These are phyloP conservation scores for Apogon talboti DNA, from an alignment of 2,797 vertebrate species.

Conservation along the genomic window DNA sequence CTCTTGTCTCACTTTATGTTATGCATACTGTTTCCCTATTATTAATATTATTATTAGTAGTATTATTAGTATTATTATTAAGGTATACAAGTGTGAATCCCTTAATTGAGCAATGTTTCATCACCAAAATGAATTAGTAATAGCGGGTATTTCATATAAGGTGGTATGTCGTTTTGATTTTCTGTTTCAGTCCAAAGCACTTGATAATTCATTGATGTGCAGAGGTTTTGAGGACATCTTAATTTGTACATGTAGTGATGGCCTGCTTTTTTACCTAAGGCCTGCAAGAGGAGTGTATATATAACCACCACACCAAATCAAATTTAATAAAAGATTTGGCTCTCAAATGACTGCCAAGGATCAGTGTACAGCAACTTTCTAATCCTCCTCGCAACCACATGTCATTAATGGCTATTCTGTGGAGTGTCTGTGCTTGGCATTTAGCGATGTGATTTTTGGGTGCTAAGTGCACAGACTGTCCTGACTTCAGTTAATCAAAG, in stretches of 20 bases:
- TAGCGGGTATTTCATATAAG: background rate
- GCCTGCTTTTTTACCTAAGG: too few relatives aligned
- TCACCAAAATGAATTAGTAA: background rate
- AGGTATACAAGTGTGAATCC: background rate
- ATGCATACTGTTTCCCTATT: too few relatives aligned
- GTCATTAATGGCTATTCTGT: too few relatives aligned
- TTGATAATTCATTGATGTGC: background rate
- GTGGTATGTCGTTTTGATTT: conserved; percentile 2
- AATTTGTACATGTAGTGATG: too few relatives aligned
- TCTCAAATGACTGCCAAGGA: too few relatives aligned
- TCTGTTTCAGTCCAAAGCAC: background rate
- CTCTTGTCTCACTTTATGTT: conserved; percentile 13
- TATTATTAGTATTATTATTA: too few relatives aligned
- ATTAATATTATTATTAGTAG: too few relatives aligned
- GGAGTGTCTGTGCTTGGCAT: background rate
- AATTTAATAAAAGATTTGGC: too few relatives aligned
- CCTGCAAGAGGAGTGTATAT: too few relatives aligned
- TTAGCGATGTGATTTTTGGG: background rate
- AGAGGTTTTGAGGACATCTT: background rate
- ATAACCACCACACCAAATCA: too few relatives aligned
- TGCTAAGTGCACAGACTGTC: background rate
- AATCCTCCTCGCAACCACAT: too few relatives aligned
- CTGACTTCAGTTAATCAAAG: background rate
- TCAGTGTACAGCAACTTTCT: too few relatives aligned
- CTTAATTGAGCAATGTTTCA: background rate